These are phyloP conservation scores for Meliscaeva auricollis DNA, from an alignment of 2,888 invertebrate genomes.

Conservation along the genomic window DNA sequence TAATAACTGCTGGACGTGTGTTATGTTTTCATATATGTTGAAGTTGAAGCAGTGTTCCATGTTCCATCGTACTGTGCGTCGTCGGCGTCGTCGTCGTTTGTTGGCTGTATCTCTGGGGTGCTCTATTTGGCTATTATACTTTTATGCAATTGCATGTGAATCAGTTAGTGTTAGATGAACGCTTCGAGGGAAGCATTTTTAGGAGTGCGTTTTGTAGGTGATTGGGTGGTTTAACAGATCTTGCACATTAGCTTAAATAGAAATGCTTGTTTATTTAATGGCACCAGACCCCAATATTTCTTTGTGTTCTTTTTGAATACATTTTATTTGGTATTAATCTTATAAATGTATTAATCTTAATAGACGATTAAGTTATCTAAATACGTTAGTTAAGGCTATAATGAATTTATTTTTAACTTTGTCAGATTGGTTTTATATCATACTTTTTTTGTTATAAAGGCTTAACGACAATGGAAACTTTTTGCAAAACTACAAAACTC, in stretches of 20 bases:
- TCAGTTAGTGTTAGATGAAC: conserved; percentile 68
- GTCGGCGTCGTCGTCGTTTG: conserved; percentile 12
- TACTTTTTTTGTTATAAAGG: no score
- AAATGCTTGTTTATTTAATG: conserved; percentile 50
- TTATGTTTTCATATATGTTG: conserved; percentile 68
- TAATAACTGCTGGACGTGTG: conserved; percentile 75
- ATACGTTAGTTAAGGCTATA: no score
- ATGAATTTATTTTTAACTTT: no score
- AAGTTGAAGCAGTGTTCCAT: conserved; percentile 49
- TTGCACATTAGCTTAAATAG: conserved; percentile 62
- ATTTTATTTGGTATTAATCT: no score
- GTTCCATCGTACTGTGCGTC: conserved; percentile 39
- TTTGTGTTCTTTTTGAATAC: no score
- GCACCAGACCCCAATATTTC: no score
- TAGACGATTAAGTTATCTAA: no score
- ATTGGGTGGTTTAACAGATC: conserved; percentile 71
- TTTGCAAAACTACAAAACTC: no score
- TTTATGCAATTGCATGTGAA: conserved; percentile 71
- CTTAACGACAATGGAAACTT: no score
- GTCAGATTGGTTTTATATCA: no score
- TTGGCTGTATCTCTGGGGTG: conserved; percentile 55
- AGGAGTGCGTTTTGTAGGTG: conserved; percentile 72
- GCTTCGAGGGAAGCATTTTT: conserved; percentile 64
- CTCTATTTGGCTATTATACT: conserved; percentile 68
- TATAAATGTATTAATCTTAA: no score